Base-by-base conservation (phyloP, 1,140 invertebrate species). In the Meteorus sp. region DNA sequence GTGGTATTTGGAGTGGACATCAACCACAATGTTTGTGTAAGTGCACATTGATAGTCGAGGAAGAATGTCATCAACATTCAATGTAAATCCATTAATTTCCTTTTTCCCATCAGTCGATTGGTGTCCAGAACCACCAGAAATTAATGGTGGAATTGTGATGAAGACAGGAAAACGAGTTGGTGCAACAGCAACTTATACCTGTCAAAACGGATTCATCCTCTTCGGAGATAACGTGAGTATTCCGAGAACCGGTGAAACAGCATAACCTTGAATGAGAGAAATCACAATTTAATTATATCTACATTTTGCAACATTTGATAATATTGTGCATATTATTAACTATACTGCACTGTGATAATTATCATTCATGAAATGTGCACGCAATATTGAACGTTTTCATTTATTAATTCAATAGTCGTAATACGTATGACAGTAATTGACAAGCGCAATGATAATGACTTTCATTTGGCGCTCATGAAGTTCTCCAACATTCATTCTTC, bases 161-260 rank as follows among this genome's bases (percentile, higher is more conserved):
- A 83, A 84, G 0, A 84, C 83, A 7, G 90, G 91, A 20, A 86
- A 85, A 67, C 84, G 88, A 60, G 86, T 87, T 5, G 90, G 90
- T 8, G 90, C 90, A 4, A 87, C 85, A 1, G 90, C 91, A 1
- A 88, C 84, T 0, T 95, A 94, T 69, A 81, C 82, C 3, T 97
- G 94, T 68, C 85, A 92, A 63, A 83, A 86, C 61, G 94, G 93
- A 22, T 94, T 92, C 72, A 90, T 92, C 29, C 79, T 96, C 1
- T 88, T 91, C 50, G 94, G 94, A 41, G 83, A 89, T 68, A 85
- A 87, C 64, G 88, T 92, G 73, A 82, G 83, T 77, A 51, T 17
- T 31, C 22, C 31, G 17, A n/a, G 7, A 37, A 31, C 11, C 19
- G 17, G 6, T 4, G 22, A 47, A 27, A 11, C n/a, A 27, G 11